These are phyloP conservation scores for Enteromius radiatus DNA, from an alignment of 2,797 vertebrate species.

Conservation along the genomic window DNA sequence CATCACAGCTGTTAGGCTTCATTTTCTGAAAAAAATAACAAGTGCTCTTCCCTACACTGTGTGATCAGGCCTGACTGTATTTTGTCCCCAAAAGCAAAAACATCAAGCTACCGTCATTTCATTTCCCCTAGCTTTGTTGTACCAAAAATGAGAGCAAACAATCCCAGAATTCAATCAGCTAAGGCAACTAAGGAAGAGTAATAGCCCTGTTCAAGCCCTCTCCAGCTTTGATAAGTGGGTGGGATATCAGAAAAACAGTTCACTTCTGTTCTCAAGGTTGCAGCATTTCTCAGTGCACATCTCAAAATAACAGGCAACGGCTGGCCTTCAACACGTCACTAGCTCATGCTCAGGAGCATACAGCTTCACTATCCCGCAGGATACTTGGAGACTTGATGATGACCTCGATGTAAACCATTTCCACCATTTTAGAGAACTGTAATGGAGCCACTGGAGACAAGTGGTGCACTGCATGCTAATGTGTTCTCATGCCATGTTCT, in stretches of 20 bases:
- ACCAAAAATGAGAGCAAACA: constrained; percentile 24
- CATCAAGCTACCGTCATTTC: neutral
- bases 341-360: constrained; percentile 8
- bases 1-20: neutral
- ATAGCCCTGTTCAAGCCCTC: constrained; percentile 22
- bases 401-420: constrained; percentile 30
- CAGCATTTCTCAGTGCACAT: constrained; percentile 16
- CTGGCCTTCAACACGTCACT: constrained; percentile 19
- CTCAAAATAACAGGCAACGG: constrained; percentile 10
- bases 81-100: neutral
- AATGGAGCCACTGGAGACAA: constrained; percentile 14
- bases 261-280: constrained; percentile 36
- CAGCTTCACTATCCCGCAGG: neutral
- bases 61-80: neutral
- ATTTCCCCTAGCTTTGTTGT: constrained; percentile 17
- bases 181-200: constrained; percentile 34
- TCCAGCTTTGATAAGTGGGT: constrained; percentile 27
- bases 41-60: neutral
- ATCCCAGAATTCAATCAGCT: constrained; percentile 38
- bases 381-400: constrained; percentile 5
- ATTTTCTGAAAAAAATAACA: constrained; percentile 3
- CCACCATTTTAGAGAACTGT: neutral
- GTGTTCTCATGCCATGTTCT: neutral
- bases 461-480: neutral
- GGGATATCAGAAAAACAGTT: constrained; percentile 32